These are phyloP conservation scores for Geophilus truncorum DNA, from an alignment of 2,888 invertebrate genomes.

Conservation along the genomic window DNA sequence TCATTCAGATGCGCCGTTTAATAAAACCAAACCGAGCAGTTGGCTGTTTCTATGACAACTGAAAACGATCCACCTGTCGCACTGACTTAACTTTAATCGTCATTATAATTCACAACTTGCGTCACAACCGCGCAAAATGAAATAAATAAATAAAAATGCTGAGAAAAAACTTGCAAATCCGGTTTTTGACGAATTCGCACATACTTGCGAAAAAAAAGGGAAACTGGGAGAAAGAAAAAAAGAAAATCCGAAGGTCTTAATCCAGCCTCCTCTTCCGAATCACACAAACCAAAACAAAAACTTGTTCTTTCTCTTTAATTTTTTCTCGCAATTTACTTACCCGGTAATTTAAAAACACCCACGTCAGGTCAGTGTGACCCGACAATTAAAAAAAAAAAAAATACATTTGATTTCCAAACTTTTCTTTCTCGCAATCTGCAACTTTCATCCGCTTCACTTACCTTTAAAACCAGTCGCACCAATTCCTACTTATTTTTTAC, in stretches of 20 bases:
- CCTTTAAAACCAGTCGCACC: not conserved
- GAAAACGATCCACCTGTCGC: too few relatives aligned
- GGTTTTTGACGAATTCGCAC: constrained; percentile 1
- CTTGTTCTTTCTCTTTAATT: not conserved
- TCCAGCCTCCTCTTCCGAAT: not conserved
- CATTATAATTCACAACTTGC: not conserved
- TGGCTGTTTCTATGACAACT: too few relatives aligned
- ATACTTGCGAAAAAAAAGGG: not conserved
- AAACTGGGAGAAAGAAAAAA: not conserved
- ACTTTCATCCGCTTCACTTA: not conserved
- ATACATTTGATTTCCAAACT: not conserved
- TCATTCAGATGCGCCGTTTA: too few relatives aligned
- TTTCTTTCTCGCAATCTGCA: not conserved
- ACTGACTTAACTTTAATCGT: not conserved
- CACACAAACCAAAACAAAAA: not conserved
- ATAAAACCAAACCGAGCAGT: too few relatives aligned
- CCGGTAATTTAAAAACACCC: too few relatives aligned
- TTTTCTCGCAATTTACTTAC: too few relatives aligned
- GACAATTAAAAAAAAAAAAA: not conserved
- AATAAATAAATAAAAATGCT: not conserved
- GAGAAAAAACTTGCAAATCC: not conserved
- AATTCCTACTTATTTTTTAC: not conserved
- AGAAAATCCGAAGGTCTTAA: constrained; percentile 1
- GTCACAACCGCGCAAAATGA: not conserved
- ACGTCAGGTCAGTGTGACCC: not conserved